Base-by-base conservation (phyloP, 2,888 invertebrate species). In the Drosophila quinaria region DNA sequence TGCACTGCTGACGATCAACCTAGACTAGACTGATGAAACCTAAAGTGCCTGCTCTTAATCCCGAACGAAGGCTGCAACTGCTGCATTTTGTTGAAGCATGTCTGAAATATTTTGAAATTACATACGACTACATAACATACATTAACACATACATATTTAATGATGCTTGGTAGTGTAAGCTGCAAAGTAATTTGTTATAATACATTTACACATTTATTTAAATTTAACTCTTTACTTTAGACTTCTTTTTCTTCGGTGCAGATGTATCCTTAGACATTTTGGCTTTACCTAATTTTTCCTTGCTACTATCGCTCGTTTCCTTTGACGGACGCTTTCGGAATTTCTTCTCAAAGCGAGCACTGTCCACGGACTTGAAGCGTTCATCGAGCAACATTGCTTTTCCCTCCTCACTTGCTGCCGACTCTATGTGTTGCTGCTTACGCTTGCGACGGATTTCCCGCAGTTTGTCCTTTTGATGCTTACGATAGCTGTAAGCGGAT, bases 1-100 rank as follows among this genome's bases (percentile, higher is more conserved):
- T 92, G 96, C 97, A 0, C 94, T 99, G 0, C 94, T 97, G 92
- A 98, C 98, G 3, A 95, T 97, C 69, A 86, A 89, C 33, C 72
- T 93, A 86, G 92, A 93, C 72, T 93, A 86, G 92, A 93, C 85
- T 93, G 86, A 92, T 52, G 44, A 52, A 39, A 65, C 25, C 29
- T 49, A 70, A 74, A 72, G 74, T 76, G 82, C 77, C 85, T 78
- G 44, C 61, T 49, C 11, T 39, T 17, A 54, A 47, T 56, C 47
- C 55, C 51, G 37, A 63, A 61, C 52, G 37, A 63, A 61, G 71
- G 58, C 54, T 74, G 52, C 39, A 50, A 19, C 54, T 41, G 52
- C 54, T 81, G 69, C 63, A 81, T 78, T 67, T 68, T 39, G 42
- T 39, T 50, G 19, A 59, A 71, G 56, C 63, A 60, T 72, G 82